These are phyloP conservation scores for Salarias fasciatus DNA, from an alignment of 2,797 vertebrate species.

Conservation along the genomic window DNA sequence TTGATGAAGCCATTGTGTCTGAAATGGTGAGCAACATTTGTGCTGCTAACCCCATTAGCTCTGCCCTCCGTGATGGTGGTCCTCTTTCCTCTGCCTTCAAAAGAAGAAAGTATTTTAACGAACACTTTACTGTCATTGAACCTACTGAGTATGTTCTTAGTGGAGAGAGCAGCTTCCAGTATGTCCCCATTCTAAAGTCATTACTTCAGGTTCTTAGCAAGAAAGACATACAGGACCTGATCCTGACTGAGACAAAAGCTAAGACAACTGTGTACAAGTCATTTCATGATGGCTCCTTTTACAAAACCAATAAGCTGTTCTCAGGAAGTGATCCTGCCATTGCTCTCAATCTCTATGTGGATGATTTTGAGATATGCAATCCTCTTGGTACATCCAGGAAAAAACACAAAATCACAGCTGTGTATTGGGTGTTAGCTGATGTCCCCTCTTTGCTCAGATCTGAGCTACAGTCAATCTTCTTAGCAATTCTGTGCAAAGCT, in stretches of 20 bases:
- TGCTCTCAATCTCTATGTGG: too few species aligned
- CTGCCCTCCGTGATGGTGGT: constrained; percentile 5
- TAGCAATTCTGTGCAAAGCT: background rate
- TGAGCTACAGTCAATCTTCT: background rate
- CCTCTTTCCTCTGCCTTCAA: constrained; percentile 21
- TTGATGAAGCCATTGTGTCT: constrained; percentile 13
- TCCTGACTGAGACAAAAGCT: constrained; percentile 1
- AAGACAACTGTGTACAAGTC: constrained; percentile 15
- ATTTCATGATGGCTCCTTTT: constrained; percentile 25
- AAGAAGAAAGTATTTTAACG: constrained; percentile 24
- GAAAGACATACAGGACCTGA: constrained; percentile 6
- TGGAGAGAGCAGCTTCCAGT: constrained; percentile 26
- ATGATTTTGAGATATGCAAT: background rate
- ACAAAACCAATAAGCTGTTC: constrained; percentile 19
- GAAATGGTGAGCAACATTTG: constrained; percentile 32
- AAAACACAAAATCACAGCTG: constrained; percentile 8
- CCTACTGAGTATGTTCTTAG: constrained; percentile 28
- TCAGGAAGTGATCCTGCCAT: too few species aligned
- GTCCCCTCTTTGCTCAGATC: constrained; percentile 9
- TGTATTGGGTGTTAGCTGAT: background rate
- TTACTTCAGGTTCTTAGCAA: constrained; percentile 11
- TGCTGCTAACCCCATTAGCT: constrained; percentile 16
- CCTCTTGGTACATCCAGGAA: constrained; percentile 1
- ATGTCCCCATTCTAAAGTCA: constrained; percentile 33
- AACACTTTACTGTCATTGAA: constrained; percentile 22